Evolutionary conservation across 2,797 vertebrate genomes (phyloP), one percentile per base, ranked within the genome.

Genomic region (Gephyroberyx darwinii): DNA sequence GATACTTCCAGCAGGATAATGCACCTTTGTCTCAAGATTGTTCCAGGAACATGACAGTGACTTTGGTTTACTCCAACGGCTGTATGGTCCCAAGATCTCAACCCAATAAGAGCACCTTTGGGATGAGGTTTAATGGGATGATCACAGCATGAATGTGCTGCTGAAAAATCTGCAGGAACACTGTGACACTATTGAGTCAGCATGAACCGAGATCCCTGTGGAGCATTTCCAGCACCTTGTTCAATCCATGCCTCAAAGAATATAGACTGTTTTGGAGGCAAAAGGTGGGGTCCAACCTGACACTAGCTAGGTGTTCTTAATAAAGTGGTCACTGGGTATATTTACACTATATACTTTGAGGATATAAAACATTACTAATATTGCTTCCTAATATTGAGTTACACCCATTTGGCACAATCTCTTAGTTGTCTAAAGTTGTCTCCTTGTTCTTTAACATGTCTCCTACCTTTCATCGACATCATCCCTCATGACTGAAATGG

Each of bases 11-110:
- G 56, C 70, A 78, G 31, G 60, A 71, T 75, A 81, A 77, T 69
- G 59, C 69, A 69, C 60, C 55, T 77, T 83, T 74, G 68, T 73
- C 39, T 69, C 63, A 61, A 73, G 84, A 73, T 30, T 55, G 67
- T 75, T 82, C 70, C 59, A 71, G 71, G 51, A 86, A 75, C 67
- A 82, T 77, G 76, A 80, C 80, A 78, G 72, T 78, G 74, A 87
- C 85, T 86, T 87, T 76, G 80, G 80, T 76, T 84, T 75, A 59
- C 73, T 77, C 70, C 60, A 63, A 68, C 75, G 67, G 13, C 47
- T 79, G 61, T 60, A 74, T 66, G 71, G 68, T 76, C 61, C 69
- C 50, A 55, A 69, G 65, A 69, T 65, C 66, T 33, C 30, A 59
- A 66, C 5, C 77, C 66, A 80, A 53, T 54, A 54, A 54, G 20